Evolutionary conservation across 2,797 vertebrate species (phyloP).

Genomic region (Melanotaenia trifasciata): DNA sequence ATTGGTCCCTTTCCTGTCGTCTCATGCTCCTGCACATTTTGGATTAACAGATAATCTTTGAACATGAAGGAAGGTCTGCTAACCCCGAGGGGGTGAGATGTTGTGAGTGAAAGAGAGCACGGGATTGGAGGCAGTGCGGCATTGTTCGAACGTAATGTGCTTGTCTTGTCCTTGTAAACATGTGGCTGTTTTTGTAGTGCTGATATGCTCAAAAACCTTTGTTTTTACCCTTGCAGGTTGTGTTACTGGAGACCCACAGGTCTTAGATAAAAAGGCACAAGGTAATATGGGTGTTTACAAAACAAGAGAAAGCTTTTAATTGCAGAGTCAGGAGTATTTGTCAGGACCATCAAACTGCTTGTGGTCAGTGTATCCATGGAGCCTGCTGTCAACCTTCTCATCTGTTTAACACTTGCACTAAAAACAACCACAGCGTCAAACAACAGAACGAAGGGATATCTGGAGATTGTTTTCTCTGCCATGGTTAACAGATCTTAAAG

Average conservation of each 20-base stretch:
- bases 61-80: conserved; percentile 87
- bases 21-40: conserved; percentile 87
- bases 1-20: conserved; percentile 78
- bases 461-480: conserved; percentile 15
- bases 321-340: conserved; percentile 34
- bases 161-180: conserved; percentile 87
- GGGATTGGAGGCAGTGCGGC: conserved; percentile 75
- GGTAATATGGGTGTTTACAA: conserved; percentile 18
- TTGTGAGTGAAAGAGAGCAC: conserved; percentile 74
- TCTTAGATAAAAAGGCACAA: conserved; percentile 53
- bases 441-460: conserved; percentile 9
- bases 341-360: conserved; percentile 35
- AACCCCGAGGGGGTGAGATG: conserved; percentile 80
- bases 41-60: conserved; percentile 91
- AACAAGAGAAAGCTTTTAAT: conserved; percentile 16
- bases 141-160: conserved; percentile 85
- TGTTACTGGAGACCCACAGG: conserved; percentile 64
- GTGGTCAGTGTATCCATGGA: conserved; percentile 28
- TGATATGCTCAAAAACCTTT: conserved; percentile 69
- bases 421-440: conserved; percentile 20
- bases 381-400: conserved; percentile 37
- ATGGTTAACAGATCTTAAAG: background rate
- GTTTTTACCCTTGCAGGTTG: conserved; percentile 69
- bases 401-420: conserved; percentile 24
- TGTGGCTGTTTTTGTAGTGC: conserved; percentile 75